These are phyloP conservation scores for Hystrix brachyura DNA, from an alignment of 2,113 vertebrate genomes.

Conservation along the genomic window DNA sequence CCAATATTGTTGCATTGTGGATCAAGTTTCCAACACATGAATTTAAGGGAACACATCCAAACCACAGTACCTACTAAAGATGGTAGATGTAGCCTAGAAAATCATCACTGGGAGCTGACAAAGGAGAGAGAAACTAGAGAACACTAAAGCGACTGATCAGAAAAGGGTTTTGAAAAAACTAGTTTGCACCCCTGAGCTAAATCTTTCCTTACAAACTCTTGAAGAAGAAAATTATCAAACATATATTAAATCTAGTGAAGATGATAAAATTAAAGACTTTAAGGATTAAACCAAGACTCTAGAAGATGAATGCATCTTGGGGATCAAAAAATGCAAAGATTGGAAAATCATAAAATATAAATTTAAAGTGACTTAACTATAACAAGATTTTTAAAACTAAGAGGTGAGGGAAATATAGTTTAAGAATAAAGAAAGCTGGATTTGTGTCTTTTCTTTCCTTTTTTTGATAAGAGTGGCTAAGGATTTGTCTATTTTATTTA, in stretches of 20 bases:
- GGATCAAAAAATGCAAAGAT: constrained; percentile 5
- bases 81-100: not conserved
- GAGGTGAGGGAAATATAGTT: not conserved
- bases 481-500: too few species aligned
- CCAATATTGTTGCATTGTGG: not conserved
- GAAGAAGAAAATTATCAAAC: not conserved
- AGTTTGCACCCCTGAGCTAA: not conserved
- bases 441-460: too few species aligned
- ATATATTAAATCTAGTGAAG: not conserved
- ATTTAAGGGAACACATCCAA: not conserved
- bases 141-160: not conserved
- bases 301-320: not conserved
- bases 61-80: not conserved
- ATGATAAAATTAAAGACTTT: not conserved
- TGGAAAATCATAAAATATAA: not conserved
- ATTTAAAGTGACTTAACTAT: not conserved
- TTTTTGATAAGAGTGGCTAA: too few species aligned
- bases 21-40: not conserved
- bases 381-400: not conserved
- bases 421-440: not conserved
- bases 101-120: not conserved
- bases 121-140: not conserved
- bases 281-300: not conserved
- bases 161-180: not conserved
- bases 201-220: constrained; percentile 20